phyloP scores from a whole-genome alignment of 2,113 vertebrate genomes.

The Sinocyclocheilus grahami region DNA sequence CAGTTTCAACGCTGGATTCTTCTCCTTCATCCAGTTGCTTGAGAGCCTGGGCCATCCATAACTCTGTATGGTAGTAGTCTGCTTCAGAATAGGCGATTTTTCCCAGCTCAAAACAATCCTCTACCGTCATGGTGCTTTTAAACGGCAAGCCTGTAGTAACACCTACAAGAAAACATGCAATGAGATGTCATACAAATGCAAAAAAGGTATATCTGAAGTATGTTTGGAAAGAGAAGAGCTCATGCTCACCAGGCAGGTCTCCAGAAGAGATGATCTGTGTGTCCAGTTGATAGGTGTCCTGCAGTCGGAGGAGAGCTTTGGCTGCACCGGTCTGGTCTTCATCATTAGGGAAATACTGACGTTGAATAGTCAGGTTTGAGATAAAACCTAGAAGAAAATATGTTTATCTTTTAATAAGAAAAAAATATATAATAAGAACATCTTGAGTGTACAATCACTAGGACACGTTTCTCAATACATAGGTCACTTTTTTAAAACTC shows the following conservation, averaged over 20 bases:
- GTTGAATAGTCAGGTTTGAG: slow-evolving; percentile 88
- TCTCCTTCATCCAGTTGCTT: slow-evolving; percentile 86
- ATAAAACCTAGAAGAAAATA: slow-evolving; percentile 80
- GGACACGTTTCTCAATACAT: not conserved
- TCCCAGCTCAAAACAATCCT: slow-evolving; percentile 93
- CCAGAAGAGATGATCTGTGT: slow-evolving; percentile 86
- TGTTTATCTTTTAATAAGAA: not conserved
- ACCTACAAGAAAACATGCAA: slow-evolving; percentile 49
- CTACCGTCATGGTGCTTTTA: slow-evolving; percentile 79
- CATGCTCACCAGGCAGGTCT: slow-evolving; percentile 83
- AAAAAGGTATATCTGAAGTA: not conserved
- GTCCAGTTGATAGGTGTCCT: slow-evolving; percentile 92
- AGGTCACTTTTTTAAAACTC: not conserved
- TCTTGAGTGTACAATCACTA: not conserved
- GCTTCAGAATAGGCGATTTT: slow-evolving; percentile 89
- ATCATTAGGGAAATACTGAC: slow-evolving; percentile 79
- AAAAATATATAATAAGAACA: not conserved
- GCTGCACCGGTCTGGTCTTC: slow-evolving; percentile 86
- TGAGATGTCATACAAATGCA: not conserved
- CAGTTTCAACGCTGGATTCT: slow-evolving; percentile 77
- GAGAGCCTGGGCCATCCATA: slow-evolving; percentile 95
- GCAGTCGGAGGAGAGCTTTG: slow-evolving; percentile 80
- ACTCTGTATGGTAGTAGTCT: slow-evolving; percentile 92
- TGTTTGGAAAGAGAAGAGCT: not conserved
- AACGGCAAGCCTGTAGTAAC: slow-evolving; percentile 67